Evolutionary conservation across 1,140 invertebrate species (phyloP).

Genomic region (Drosophila oshimai): DNA sequence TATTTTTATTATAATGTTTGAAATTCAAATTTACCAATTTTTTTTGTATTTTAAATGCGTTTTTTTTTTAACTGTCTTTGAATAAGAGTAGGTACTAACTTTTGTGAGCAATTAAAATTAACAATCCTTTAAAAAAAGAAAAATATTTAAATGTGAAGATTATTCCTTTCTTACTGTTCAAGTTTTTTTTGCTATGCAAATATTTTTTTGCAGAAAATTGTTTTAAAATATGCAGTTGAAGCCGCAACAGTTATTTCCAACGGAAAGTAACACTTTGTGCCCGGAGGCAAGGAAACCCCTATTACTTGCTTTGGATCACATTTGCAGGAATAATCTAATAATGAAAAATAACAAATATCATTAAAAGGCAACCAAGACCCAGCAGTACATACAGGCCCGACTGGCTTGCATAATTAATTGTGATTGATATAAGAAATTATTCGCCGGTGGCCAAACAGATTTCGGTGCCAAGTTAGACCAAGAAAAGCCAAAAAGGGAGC

Average conservation of each 20-base stretch:
- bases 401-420: constrained; percentile 69
- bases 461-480: constrained; percentile 24
- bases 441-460: constrained; percentile 63
- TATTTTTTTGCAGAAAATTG: too few relatives aligned
- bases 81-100: too few relatives aligned
- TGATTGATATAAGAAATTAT: constrained; percentile 79
- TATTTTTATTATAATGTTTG: too few relatives aligned
- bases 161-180: too few relatives aligned
- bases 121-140: too few relatives aligned
- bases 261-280: constrained; percentile 66
- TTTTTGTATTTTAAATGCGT: too few relatives aligned
- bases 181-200: too few relatives aligned
- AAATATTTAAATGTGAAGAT: too few relatives aligned
- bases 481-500: constrained; percentile 58
- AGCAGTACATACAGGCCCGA: constrained; percentile 4
- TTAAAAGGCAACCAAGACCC: constrained; percentile 30
- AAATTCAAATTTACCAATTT: too few relatives aligned
- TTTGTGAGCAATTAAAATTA: too few relatives aligned
- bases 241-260: constrained; percentile 16
- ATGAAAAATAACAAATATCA: constrained; percentile 62
- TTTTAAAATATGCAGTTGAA: constrained; percentile 2
- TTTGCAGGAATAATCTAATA: constrained; percentile 69
- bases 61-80: too few relatives aligned
- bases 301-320: constrained; percentile 32
- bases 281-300: constrained; percentile 23